Evolutionary conservation across 2,888 invertebrate species (phyloP).

Genomic region (Odontothrips loti): DNA sequence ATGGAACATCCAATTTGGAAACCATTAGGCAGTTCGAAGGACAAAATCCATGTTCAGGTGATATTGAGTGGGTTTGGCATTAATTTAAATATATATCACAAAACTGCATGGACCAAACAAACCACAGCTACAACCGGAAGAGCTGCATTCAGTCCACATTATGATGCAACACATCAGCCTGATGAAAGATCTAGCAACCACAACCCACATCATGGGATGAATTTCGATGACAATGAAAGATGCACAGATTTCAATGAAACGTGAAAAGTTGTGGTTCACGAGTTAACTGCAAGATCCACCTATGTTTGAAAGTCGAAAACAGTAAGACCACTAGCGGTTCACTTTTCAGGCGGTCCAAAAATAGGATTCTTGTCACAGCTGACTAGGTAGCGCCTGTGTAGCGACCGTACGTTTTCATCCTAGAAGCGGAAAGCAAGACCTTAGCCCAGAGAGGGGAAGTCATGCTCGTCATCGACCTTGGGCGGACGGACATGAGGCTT

Average conservation of each 20-base stretch:
- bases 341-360: slow-evolving; percentile 19
- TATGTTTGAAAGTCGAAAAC: neutral
- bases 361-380: slow-evolving; percentile 22
- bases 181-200: neutral
- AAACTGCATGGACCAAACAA: slow-evolving; percentile 22
- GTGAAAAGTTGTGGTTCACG: neutral
- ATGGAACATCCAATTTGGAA: slow-evolving; percentile 3
- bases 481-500: slow-evolving; percentile 54
- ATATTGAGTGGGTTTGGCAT: slow-evolving; percentile 24
- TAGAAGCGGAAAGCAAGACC: slow-evolving; percentile 23
- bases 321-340: slow-evolving; percentile 20
- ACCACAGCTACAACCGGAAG: neutral
- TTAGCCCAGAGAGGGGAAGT: slow-evolving; percentile 89
- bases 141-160: slow-evolving; percentile 1
- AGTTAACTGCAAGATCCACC: slow-evolving; percentile 2
- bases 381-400: slow-evolving; percentile 1
- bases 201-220: slow-evolving; percentile 12
- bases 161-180: neutral
- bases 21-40: slow-evolving; percentile 3
- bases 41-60: slow-evolving; percentile 1
- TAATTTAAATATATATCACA: slow-evolving; percentile 27
- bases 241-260: neutral
- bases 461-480: slow-evolving; percentile 92
- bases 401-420: slow-evolving; percentile 18
- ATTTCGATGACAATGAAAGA: slow-evolving; percentile 1